Evolutionary conservation across 2,797 vertebrate genomes (phyloP), one percentile per base, ranked within the genome.

Genomic region (Sebastiscus tertius): DNA sequence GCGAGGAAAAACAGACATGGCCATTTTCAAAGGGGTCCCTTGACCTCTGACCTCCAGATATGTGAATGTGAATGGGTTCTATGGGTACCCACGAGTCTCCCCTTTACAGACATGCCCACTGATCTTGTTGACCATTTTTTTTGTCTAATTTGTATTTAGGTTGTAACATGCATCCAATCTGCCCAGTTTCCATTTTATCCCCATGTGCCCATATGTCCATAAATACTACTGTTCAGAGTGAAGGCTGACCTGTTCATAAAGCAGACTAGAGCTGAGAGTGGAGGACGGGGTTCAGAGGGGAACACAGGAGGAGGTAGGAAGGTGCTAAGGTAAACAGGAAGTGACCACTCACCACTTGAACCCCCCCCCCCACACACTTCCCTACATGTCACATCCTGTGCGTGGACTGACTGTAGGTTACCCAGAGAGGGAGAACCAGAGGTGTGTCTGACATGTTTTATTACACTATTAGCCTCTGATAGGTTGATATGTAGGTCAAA

Each of bases 251-350:
- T 46, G 22, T 52, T 58, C 46, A 42, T 63, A 54, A 58, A n/a
- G 13, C 54, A 16, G 33, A 65, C 49, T 11, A 42, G 42, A 54
- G 60, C 69, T 66, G 31, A 70, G 71, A 75, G 42, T 6, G 8
- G 54, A 77, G 54, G 46, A n/a, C 24, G 14, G 10, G 36, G 16
- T 63, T 66, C 12, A 58, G 34, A 76, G 27, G 12, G 64, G 49
- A 39, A 39, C 36, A 39, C 36, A 39, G 36, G 78, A 66, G 52
- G 68, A 58, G 34, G 42, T 60, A 60, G 67, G 33, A 68, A 75
- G 65, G 74, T 70, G 64, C 27, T 52, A 77, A 80, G 58, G 79
- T 87, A 93, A 93, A 93, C 92, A 94, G 93, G 93, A 93, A 93
- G 87, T 90, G 84, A 92, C 90, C 92, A 84, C 68, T 85, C 76